phyloP scores from a whole-genome alignment of 2,113 vertebrate species.

The Cheirogaleus medius region DNA sequence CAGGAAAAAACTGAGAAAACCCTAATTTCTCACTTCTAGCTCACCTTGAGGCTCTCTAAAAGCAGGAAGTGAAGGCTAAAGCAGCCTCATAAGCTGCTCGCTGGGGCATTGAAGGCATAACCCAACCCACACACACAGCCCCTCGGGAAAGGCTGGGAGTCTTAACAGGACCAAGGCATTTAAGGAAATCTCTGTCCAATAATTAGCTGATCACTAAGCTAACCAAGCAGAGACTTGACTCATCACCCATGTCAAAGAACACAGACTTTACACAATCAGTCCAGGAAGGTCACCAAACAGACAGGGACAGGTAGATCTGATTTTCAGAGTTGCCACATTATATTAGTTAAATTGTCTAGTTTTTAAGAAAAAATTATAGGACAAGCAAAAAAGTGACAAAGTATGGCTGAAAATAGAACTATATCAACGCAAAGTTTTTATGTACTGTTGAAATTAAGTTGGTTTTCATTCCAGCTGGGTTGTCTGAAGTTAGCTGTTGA shows the following conservation, averaged over 20 bases:
- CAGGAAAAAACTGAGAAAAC: neutral
- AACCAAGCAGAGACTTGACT: neutral
- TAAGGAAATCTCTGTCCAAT: neutral
- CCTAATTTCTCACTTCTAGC: neutral
- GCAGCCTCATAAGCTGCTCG: neutral
- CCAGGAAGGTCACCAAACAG: neutral
- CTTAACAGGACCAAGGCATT: neutral
- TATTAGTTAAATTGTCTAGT: neutral
- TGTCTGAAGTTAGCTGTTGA: constrained; percentile 32
- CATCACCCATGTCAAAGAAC: neutral
- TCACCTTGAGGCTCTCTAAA: neutral
- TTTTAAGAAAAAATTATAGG: neutral
- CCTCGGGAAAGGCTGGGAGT: neutral
- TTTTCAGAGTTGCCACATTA: neutral
- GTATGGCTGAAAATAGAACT: neutral
- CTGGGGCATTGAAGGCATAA: neutral
- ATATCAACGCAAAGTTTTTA: neutral
- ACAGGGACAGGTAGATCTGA: neutral
- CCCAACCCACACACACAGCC: neutral
- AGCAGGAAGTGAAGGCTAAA: constrained; percentile 4
- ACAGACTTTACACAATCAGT: neutral
- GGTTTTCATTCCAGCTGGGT: neutral
- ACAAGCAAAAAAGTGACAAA: neutral
- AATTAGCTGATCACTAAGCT: neutral
- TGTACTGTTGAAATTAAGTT: constrained; percentile 35